Conservation (phyloP, 2,113 vertebrate species). For the Anolis sagrei region DNA sequence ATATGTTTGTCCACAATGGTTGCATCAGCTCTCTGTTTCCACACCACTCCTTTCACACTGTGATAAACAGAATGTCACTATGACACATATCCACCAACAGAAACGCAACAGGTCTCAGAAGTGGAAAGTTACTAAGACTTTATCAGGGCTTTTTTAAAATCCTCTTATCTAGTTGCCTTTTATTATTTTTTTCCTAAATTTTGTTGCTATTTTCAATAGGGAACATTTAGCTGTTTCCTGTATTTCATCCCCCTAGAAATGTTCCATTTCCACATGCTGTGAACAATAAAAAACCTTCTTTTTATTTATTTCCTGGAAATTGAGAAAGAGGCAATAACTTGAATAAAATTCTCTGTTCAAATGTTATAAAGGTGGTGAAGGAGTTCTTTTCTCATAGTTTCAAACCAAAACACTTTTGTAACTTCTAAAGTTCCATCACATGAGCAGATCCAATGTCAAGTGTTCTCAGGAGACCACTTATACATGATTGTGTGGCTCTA, state of each 20-base stretch:
- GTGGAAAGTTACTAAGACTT: neutral
- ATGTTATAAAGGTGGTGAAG: no score
- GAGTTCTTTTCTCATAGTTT: neutral
- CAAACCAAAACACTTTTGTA: neutral
- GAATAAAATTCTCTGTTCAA: neutral
- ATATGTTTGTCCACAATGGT: neutral
- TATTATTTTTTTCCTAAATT: constrained; percentile 26
- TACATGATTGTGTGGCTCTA: no score
- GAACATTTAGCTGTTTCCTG: neutral
- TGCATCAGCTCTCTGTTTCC: constrained; percentile 34
- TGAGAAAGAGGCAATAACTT: neutral
- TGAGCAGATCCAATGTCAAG: neutral
- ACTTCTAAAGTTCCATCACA: neutral
- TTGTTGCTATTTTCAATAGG: no score
- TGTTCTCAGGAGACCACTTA: neutral
- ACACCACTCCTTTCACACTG: neutral
- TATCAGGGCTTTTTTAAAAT: constrained; percentile 24
- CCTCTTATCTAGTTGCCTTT: constrained; percentile 33
- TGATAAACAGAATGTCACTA: constrained; percentile 24
- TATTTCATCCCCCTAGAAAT: neutral
- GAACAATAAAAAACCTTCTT: neutral
- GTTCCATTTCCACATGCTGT: neutral
- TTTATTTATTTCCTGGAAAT: neutral
- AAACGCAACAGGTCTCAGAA: neutral
- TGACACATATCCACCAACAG: constrained; percentile 8